Conservation (phyloP, 2,888 invertebrate species). For the Nemotelus nigrinus region DNA sequence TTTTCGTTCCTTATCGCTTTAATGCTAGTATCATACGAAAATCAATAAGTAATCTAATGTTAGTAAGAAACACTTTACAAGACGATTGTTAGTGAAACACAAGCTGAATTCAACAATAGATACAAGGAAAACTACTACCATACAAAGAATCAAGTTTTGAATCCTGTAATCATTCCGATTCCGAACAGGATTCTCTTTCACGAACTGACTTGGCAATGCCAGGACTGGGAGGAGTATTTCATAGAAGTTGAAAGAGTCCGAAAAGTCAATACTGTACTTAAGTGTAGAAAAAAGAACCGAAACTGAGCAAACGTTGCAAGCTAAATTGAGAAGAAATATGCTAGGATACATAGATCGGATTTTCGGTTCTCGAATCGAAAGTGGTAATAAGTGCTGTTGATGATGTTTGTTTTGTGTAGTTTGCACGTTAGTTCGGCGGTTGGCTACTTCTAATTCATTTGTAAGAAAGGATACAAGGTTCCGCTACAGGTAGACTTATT, state of each 20-base stretch:
- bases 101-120: neutral
- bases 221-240: neutral
- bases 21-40: neutral
- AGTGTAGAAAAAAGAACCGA: too few species aligned
- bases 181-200: neutral
- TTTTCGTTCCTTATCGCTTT: neutral
- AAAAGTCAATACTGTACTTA: too few species aligned
- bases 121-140: too few species aligned
- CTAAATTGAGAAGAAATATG: neutral
- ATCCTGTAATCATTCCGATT: too few species aligned
- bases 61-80: neutral
- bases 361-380: constrained; percentile 24
- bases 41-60: neutral
- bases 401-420: neutral
- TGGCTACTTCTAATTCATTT: too few species aligned
- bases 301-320: constrained; percentile 25
- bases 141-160: too few species aligned
- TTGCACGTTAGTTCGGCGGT: neutral
- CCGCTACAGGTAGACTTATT: too few species aligned
- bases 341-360: constrained; percentile 22
- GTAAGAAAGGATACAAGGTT: too few species aligned
- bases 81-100: neutral
- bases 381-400: neutral
- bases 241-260: too few species aligned
- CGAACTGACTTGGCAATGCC: neutral